Percentiles rank a stretch among this genome's conserved stretches.
phyloP scores from a whole-genome alignment of 92 coral and sea anemone species.

The Phenganax stokvisi region DNA sequence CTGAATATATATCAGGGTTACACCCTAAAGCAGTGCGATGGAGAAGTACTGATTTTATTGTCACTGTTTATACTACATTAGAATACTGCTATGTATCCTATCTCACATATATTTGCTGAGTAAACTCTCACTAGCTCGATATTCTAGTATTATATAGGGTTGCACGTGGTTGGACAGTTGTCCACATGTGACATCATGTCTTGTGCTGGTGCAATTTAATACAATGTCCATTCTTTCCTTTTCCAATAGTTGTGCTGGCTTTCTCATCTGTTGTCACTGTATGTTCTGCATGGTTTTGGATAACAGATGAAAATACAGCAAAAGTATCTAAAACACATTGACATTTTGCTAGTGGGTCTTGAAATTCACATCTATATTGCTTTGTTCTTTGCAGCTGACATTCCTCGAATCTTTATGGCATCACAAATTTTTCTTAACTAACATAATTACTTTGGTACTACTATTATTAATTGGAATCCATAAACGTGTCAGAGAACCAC shows the following conservation, averaged over 20 bases:
- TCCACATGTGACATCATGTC: background rate
- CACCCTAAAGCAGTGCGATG: conserved; percentile 80
- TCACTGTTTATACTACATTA: background rate
- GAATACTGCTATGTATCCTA: background rate
- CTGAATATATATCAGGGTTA: conserved; percentile 78
- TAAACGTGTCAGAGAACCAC: conserved; percentile 85
- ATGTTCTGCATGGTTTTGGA: conserved; percentile 81
- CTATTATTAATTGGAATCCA: conserved; percentile 82
- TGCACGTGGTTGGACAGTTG: background rate
- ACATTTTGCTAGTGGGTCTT: background rate
- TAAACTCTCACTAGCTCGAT: no score
- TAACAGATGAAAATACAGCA: conserved; percentile 60
- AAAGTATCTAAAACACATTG: background rate
- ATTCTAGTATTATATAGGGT: background rate
- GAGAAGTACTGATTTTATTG: conserved; percentile 52
- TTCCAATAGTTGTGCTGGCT: conserved; percentile 59
- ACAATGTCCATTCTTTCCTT: background rate
- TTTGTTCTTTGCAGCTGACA: conserved; percentile 11
- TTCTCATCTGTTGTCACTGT: conserved; percentile 62
- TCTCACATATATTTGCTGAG: no score
- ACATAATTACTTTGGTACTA: conserved; percentile 62
- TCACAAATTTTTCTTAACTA: conserved; percentile 79
- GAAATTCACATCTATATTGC: background rate
- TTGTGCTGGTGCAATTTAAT: background rate
- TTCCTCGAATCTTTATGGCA: conserved; percentile 75